Conservation (phyloP, 1,140 invertebrate species). For the Vanessa atalanta region DNA sequence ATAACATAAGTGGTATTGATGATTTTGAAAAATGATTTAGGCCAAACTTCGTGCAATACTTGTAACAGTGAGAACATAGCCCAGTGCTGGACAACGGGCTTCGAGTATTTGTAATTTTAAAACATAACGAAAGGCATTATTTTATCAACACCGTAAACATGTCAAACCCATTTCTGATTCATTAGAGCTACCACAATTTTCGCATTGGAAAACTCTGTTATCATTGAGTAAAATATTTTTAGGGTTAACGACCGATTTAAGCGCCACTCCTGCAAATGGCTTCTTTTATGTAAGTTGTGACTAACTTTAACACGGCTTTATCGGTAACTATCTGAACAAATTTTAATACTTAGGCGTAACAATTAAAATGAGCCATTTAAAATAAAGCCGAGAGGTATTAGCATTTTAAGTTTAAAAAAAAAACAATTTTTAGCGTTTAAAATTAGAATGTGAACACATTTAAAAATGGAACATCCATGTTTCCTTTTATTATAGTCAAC, state of each 20-base stretch:
- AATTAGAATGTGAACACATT: background rate
- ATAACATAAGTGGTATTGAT: no score
- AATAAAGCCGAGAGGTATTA: background rate
- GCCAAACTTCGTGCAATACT: no score
- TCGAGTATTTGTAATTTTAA: no score
- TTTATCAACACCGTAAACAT: background rate
- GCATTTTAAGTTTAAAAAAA: no score
- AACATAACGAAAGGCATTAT: background rate
- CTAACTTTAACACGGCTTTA: slow-evolving; percentile 1
- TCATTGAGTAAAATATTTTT: slow-evolving; percentile 23
- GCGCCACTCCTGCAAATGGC: slow-evolving; percentile 39
- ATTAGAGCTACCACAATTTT: background rate
- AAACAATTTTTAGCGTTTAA: no score
- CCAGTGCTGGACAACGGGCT: no score
- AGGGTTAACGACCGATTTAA: slow-evolving; percentile 56
- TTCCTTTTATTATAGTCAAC: background rate
- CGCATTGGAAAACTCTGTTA: slow-evolving; percentile 11
- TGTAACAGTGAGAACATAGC: no score
- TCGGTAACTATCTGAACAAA: background rate
- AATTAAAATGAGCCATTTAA: background rate
- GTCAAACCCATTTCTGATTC: slow-evolving; percentile 11
- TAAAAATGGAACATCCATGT: background rate
- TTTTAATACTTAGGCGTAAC: background rate
- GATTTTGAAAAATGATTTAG: no score
- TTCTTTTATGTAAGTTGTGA: slow-evolving; percentile 18